Percentiles rank a stretch among this genome's conserved stretches.
Conservation (phyloP, 2,797 vertebrate species). For the Diplodus sargus region DNA sequence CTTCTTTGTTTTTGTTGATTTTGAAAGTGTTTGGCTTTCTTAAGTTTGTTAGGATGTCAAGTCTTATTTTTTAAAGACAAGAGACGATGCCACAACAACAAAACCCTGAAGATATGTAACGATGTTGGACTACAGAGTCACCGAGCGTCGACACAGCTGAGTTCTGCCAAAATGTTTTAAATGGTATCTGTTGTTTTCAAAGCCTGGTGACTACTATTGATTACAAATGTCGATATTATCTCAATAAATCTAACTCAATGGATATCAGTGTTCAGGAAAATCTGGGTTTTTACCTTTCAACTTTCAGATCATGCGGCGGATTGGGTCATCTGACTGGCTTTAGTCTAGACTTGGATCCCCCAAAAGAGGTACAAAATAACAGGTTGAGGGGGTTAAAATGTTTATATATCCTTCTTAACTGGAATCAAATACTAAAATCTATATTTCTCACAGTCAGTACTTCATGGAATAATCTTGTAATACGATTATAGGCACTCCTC, state of each 20-base stretch:
- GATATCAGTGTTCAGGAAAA: conserved; percentile 50
- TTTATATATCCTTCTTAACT: no score
- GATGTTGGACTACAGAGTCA: conserved; percentile 70
- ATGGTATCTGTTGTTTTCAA: conserved; percentile 84
- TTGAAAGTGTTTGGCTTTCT: conserved; percentile 78
- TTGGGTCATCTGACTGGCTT: no score
- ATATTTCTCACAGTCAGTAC: no score
- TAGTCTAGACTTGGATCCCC: no score
- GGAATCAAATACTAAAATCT: no score
- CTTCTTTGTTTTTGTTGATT: conserved; percentile 64
- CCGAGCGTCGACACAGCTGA: conserved; percentile 60
- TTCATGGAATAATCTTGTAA: no score
- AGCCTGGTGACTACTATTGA: conserved; percentile 82
- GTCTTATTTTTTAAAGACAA: conserved; percentile 71
- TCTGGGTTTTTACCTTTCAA: conserved; percentile 42
- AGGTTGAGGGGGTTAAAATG: no score
- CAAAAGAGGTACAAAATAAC: no score
- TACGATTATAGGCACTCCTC: no score
- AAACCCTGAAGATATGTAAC: conserved; percentile 65
- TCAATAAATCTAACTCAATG: conserved; percentile 87
- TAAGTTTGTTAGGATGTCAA: conserved; percentile 64
- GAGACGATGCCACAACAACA: conserved; percentile 64
- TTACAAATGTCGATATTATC: conserved; percentile 88
- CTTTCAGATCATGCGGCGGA: no score
- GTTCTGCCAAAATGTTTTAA: conserved; percentile 80